Evolutionary conservation across 2,113 vertebrate genomes (phyloP).

Genomic region (Scomber japonicus): DNA sequence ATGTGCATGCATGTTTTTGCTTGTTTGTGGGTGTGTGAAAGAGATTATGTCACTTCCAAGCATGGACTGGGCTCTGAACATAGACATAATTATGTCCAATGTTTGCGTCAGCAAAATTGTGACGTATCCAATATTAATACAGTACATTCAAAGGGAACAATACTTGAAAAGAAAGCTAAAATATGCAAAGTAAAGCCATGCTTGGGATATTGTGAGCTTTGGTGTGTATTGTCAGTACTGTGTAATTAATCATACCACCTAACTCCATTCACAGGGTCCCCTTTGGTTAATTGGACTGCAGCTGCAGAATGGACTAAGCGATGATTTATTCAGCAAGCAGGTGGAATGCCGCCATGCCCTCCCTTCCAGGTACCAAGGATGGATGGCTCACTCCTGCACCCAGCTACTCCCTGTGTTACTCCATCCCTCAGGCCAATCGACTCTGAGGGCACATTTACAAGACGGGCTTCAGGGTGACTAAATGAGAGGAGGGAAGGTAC

Average conservation of each 20-base stretch:
- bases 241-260: slow-evolving; percentile 80
- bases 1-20: slow-evolving; percentile 2
- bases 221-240: slow-evolving; percentile 65
- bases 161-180: slow-evolving; percentile 47
- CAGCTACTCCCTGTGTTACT: slow-evolving; percentile 41
- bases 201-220: slow-evolving; percentile 54
- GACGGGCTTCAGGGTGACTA: slow-evolving; percentile 45
- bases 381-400: slow-evolving; percentile 59
- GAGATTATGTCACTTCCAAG: neutral
- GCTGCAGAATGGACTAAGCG: slow-evolving; percentile 70
- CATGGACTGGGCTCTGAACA: neutral
- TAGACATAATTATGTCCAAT: slow-evolving; percentile 28
- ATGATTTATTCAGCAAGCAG: slow-evolving; percentile 80
- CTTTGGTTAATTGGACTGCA: slow-evolving; percentile 82
- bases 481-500: slow-evolving; percentile 46
- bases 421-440: slow-evolving; percentile 67
- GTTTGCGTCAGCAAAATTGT: slow-evolving; percentile 38
- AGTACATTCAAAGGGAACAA: slow-evolving; percentile 39
- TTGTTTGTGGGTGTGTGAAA: slow-evolving; percentile 4
- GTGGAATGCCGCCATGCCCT: slow-evolving; percentile 42
- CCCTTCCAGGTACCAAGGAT: slow-evolving; percentile 60
- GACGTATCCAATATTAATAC: slow-evolving; percentile 24
- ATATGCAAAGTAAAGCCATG: slow-evolving; percentile 47
- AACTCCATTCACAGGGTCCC: slow-evolving; percentile 72
- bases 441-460: slow-evolving; percentile 58